Evolutionary conservation across 2,888 invertebrate species (phyloP), one percentile per base, ranked within the genome.

Genomic region (Zonitis immaculata): DNA sequence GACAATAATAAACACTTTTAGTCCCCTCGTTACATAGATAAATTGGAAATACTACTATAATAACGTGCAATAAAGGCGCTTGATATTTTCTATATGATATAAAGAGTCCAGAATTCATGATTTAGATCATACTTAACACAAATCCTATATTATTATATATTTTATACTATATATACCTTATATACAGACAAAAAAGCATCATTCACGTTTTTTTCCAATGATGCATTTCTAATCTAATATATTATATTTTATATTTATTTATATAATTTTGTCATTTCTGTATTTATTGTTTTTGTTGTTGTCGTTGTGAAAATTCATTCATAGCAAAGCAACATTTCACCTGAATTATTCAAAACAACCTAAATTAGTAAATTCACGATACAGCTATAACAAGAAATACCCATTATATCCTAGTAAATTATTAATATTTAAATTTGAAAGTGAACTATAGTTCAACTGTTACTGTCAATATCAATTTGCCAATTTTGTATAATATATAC

Each of bases 31-130:
- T 56, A 58, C 57, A 53, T 51, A 57, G 55, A 68, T 74, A 74
- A 73, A 72, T 73, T 72, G 71, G 64, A 74, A 73, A 74, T 74
- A 74, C 73, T 73, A 72, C 71, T 67, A 70, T 70, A 73, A 74
- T 74, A 74, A 73, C 71, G 72, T 68, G 72, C 70, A 73, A 73
- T 73, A 73, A 73, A 72, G 67, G 69, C 67, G 66, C 66, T 63
- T 57, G 59, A 61, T 68, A 62, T 64, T 68, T 65, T 68, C 65
- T 66, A 65, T 67, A 67, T 70, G 69, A 65, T 65, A 68, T 65
- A 70, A 60, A 59, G 53, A 56, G 56, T 52, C 54, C 54, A 48
- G 50, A 47, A 54, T 54, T 56, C 60, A 51, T 30, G 54, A 59
- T 58, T 63, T 66, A 66, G 73, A 73, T 73, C 72, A 71, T 70